phyloP scores from a whole-genome alignment of 2,888 invertebrate genomes.

The Phymatocera aterrima region DNA sequence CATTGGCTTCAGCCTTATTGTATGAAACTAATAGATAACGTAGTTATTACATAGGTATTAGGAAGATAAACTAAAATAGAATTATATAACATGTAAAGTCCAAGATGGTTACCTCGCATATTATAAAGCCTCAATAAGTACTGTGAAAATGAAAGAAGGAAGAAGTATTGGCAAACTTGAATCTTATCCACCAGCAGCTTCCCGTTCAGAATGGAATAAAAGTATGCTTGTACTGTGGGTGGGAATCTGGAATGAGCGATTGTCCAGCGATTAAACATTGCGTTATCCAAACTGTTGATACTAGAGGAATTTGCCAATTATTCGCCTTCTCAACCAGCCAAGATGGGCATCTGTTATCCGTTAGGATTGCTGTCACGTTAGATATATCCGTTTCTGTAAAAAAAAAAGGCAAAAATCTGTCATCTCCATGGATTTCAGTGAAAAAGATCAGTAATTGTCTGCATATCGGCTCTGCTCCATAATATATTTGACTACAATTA shows the following conservation, averaged over 20 bases:
- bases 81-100: neutral
- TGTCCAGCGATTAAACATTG: conserved; percentile 82
- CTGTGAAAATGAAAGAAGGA: neutral
- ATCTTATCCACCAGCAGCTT: neutral
- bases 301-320: conserved; percentile 79
- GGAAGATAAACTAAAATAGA: conserved; percentile 12
- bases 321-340: conserved; percentile 77
- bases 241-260: conserved; percentile 75
- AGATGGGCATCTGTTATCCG: conserved; percentile 80
- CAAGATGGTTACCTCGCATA: neutral
- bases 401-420: no score
- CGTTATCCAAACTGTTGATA: conserved; percentile 83
- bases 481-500: neutral
- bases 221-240: conserved; percentile 78
- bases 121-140: conserved; percentile 12
- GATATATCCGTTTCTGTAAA: conserved; percentile 61
- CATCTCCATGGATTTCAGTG: no score
- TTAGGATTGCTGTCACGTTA: conserved; percentile 76
- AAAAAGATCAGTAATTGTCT: no score
- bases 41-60: no score
- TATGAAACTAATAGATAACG: no score
- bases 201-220: conserved; percentile 74
- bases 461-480: conserved; percentile 18
- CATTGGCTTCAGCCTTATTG: no score
- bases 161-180: conserved; percentile 23